Base-by-base conservation (phyloP, 2,113 vertebrate genomes). In the Misgurnus mizolepis region DNA sequence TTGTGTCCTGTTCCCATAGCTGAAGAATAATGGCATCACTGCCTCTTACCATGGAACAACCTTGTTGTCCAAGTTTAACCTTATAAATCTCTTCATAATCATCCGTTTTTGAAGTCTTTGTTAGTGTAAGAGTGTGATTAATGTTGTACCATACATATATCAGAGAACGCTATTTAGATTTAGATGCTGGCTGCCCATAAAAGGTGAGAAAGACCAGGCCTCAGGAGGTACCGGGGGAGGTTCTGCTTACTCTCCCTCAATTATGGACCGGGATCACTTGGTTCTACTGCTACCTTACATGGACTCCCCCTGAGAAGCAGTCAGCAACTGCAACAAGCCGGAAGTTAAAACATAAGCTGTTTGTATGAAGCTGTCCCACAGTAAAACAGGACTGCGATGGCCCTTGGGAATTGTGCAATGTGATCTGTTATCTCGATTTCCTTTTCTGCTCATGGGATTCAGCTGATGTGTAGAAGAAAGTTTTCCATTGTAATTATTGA, bases 241-340 rank as follows among this genome's bases (percentile, higher is more conserved):
- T 62, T 11, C 80, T 10, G 60, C 67, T 77, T 85, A 64, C 77
- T 67, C 50, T 79, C 61, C 60, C 61, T 67, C 17, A 64, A 17
- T 45, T 70, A 67, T 40, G 56, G 58, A 3, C 4, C 0, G 40
- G 47, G 12, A 45, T 58, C n/a, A 34, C 50, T 43, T 65, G 43
- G 60, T 41, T 10, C 55, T 66, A 74, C 78, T n/a, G 80, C 86
- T 72, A 82, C 88, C 92, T 89, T 91, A 92, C 77, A 92, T 87
- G 91, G 91, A 15, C 88, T 88, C 67, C 7, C 39, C 65, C 22
- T 58, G 71, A 76, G 66, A 76, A 55, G 53, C 12, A 4, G 7
- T 45, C 41, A 10, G 14, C 17, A 58, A 58, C 3, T 2, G 27
- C 79, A 60, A 82, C 49, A 40, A 17, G 53, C 53, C 72, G 68